phyloP scores from a whole-genome alignment of 2,113 vertebrate species.

The Eidolon helvum region DNA sequence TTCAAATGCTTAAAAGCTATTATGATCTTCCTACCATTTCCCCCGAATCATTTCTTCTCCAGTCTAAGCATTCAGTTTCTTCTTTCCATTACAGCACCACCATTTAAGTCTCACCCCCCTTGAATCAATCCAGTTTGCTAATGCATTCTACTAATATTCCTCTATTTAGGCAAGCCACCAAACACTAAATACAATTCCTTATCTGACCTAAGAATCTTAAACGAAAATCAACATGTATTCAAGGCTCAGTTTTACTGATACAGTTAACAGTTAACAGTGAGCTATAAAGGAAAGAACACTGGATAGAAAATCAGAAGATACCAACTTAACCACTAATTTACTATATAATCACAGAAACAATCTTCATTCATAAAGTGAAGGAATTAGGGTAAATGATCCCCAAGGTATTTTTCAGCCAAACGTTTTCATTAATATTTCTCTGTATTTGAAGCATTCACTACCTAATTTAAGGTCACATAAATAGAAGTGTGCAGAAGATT shows the following conservation, averaged over 20 bases:
- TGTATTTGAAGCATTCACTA: constrained; percentile 13
- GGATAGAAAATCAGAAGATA: constrained; percentile 1
- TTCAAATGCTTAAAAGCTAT: background rate
- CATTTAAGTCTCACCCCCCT: constrained; percentile 20
- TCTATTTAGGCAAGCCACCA: background rate
- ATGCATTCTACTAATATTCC: background rate
- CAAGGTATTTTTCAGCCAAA: constrained; percentile 29
- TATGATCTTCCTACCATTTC: background rate
- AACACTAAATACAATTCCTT: constrained; percentile 32
- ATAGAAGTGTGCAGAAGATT: background rate
- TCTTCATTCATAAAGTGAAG: constrained; percentile 52
- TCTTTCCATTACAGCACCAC: background rate
- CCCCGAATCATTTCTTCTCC: constrained; percentile 9
- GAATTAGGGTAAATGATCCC: background rate
- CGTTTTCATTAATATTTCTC: constrained; percentile 15
- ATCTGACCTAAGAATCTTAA: constrained; percentile 30
- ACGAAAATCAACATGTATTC: constrained; percentile 2
- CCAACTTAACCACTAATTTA: background rate
- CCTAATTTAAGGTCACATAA: background rate
- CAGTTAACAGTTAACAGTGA: background rate
- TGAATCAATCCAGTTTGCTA: background rate
- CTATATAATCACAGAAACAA: constrained; percentile 20
- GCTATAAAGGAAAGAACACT: constrained; percentile 19
- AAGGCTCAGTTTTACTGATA: constrained; percentile 15
- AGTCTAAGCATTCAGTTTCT: background rate